Conservation (phyloP, 2,797 vertebrate species). For the Nannoperca australis region DNA sequence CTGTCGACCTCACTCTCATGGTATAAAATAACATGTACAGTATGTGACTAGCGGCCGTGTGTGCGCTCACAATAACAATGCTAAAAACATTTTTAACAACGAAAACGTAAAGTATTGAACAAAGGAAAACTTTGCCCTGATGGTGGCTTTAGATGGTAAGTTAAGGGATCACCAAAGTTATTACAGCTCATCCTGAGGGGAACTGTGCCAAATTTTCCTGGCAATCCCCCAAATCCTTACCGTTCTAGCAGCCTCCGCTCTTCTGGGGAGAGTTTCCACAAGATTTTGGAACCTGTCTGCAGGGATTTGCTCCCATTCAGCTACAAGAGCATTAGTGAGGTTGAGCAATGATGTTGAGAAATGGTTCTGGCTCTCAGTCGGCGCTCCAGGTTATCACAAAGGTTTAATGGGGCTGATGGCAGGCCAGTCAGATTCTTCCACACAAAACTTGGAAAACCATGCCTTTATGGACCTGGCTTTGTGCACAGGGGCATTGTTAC, state of each 20-base stretch:
- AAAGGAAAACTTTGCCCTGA: too few species aligned
- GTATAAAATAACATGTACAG: neutral
- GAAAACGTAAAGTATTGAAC: too few species aligned
- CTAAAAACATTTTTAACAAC: too few species aligned
- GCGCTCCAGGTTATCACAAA: slow-evolving; percentile 17
- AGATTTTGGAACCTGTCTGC: slow-evolving; percentile 32
- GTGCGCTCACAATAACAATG: too few species aligned
- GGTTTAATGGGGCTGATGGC: slow-evolving; percentile 11
- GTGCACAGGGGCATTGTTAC: neutral
- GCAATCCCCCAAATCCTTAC: neutral
- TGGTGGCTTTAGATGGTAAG: too few species aligned
- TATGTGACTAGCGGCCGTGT: neutral
- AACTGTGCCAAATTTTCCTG: neutral
- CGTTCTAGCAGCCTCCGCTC: slow-evolving; percentile 18
- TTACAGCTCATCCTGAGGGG: neutral
- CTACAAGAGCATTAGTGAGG: slow-evolving; percentile 43
- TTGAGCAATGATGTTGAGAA: slow-evolving; percentile 44
- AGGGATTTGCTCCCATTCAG: slow-evolving; percentile 55
- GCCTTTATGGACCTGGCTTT: neutral
- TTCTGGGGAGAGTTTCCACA: slow-evolving; percentile 18
- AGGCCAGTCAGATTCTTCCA: slow-evolving; percentile 2
- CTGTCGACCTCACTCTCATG: neutral
- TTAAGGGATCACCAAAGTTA: neutral
- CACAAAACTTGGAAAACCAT: neutral
- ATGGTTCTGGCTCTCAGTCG: slow-evolving; percentile 16